Conservation (phyloP, 2,888 invertebrate species). For the Drosophila monieri region DNA sequence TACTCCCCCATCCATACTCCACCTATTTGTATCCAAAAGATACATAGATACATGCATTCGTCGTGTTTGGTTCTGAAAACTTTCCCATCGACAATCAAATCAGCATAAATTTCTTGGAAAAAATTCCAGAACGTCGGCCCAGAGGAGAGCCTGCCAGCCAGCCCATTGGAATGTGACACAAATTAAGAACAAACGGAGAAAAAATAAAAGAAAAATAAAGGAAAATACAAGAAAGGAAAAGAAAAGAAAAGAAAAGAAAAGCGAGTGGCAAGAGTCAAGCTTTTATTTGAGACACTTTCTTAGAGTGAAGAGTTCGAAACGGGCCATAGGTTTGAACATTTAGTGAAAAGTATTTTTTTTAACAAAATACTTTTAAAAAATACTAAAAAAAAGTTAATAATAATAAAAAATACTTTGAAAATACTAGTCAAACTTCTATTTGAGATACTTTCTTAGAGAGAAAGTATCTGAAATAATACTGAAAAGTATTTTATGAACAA, state of each 20-base stretch:
- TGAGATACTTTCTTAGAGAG: too few species aligned
- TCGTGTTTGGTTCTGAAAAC: constrained; percentile 9
- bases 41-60: too few species aligned
- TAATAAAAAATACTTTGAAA: too few species aligned
- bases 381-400: too few species aligned
- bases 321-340: too few species aligned
- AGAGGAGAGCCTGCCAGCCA: background rate
- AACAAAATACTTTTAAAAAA: constrained; percentile 6
- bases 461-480: too few species aligned
- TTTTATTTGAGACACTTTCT: background rate
- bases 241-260: constrained; percentile 1
- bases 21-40: background rate
- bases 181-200: constrained; percentile 51
- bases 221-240: background rate
- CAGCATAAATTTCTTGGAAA: constrained; percentile 42
- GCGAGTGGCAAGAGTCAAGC: background rate
- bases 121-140: constrained; percentile 22
- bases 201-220: background rate
- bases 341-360: background rate
- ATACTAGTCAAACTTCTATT: too few species aligned
- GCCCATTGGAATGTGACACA: constrained; percentile 59
- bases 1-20: too few species aligned
- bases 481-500: constrained; percentile 7
- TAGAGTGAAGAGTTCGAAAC: too few species aligned
- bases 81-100: constrained; percentile 40